Evolutionary conservation across 1,140 invertebrate genomes (phyloP), one percentile per base, ranked within the genome.

Genomic region (Thaumatotibia leucotreta): DNA sequence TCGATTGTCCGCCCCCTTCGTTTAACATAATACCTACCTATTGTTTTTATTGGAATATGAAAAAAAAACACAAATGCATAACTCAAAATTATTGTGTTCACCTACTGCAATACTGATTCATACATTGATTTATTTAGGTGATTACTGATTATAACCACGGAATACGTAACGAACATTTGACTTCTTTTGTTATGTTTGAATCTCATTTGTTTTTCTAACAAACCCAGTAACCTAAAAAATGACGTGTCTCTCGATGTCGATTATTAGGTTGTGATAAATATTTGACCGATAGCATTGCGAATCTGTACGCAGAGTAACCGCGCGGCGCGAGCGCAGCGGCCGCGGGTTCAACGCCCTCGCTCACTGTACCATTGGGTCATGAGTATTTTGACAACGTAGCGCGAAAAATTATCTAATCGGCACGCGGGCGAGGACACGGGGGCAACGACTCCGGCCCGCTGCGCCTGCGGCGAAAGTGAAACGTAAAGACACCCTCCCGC

Each of bases 301-400:
- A 23, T 54, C 23, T 17, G 50, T 24, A 49, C 39, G 14, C 17
- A 58, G 14, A 58, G 5, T 23, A 14, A 11, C 22, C n/a, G 14
- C 6, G 27, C 24, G 11, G 8, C 27, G 61, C 31, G 61, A 1
- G 52, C 52, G 33, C 24, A 64, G 80, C 76, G 73, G 80, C 75
- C 71, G 75, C 35, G 81, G 67, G 87, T 83, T 89, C 84, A 79
- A 73, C 77, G 84, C 80, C 77, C 84, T 33, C 76, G 79, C 79
- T 90, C 86, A 90, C 76, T 88, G 86, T 90, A 88, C 81, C 88
- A 90, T 84, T 90, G 77, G 88, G 88, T 88, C 86, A 90, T 80
- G 82, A 88, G 84, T 90, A 90, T 88, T 90, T 90, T 90, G 88
- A 90, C 88, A 90, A 88, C 84, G 88, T 80, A 84, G 79, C 82